A percentile compares a stretch with the other conserved stretches of the same genome.
phyloP scores from a whole-genome alignment of 35 echinoderm and acorn worm species.

The Patiria miniata region DNA sequence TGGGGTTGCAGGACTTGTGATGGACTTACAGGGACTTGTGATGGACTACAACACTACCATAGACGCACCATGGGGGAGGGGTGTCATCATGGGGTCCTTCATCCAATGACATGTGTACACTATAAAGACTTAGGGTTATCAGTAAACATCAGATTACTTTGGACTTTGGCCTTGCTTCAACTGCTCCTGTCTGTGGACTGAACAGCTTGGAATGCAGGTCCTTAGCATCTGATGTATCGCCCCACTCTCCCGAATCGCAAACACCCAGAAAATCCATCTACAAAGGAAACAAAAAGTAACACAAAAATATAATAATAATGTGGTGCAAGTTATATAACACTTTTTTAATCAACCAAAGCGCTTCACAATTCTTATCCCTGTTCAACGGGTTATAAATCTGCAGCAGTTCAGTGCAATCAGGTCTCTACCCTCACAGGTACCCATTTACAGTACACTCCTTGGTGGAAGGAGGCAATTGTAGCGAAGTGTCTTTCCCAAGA shows the following conservation, averaged over 20 bases:
- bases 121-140: not conserved
- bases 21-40: no score
- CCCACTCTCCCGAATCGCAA: not conserved
- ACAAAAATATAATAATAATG: no score
- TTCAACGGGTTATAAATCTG: no score
- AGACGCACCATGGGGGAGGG: not conserved
- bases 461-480: no score
- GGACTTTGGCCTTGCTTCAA: not conserved
- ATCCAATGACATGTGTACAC: not conserved
- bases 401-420: no score
- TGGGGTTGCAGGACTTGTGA: not conserved
- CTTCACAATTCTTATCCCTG: no score
- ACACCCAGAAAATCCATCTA: slow-evolving; percentile 36
- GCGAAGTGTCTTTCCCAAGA: no score
- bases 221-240: slow-evolving; percentile 11
- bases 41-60: not conserved
- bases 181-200: not conserved
- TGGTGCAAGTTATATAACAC: no score
- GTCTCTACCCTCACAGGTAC: no score
- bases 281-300: no score
- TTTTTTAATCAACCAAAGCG: no score
- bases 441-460: no score
- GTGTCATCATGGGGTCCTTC: not conserved
- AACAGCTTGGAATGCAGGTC: slow-evolving; percentile 27
- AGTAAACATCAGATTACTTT: not conserved